A percentile compares a stretch with the other conserved stretches of the same genome.
Conservation (phyloP, 2,888 invertebrate species). For the Acleris laterana region DNA sequence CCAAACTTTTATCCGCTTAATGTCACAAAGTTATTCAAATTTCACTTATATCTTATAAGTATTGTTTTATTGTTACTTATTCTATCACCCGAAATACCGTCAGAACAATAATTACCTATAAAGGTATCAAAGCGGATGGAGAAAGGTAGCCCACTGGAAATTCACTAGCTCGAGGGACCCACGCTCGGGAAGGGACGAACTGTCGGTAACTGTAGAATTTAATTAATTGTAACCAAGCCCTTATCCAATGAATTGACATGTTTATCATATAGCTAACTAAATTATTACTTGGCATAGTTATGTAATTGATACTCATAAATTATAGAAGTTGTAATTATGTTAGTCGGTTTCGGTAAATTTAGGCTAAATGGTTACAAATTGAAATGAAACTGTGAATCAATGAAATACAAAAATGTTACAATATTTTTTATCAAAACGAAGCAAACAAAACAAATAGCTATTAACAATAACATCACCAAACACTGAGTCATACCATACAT, state of each 20-base stretch:
- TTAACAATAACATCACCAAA: too few relatives aligned
- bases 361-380: too few relatives aligned
- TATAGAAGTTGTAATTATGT: not conserved
- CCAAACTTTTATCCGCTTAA: too few relatives aligned
- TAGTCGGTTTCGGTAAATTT: not conserved
- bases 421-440: too few relatives aligned
- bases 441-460: too few relatives aligned
- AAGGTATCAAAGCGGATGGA: conserved; percentile 3
- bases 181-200: conserved; percentile 10
- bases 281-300: conserved; percentile 14
- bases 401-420: too few relatives aligned
- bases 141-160: conserved; percentile 11
- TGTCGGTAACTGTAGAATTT: conserved; percentile 25
- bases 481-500: too few relatives aligned
- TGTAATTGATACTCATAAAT: conserved; percentile 13
- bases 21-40: too few relatives aligned
- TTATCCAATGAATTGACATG: conserved; percentile 35
- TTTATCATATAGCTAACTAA: conserved; percentile 29
- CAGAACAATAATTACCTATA: not conserved
- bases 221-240: conserved; percentile 32
- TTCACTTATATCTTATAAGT: not conserved
- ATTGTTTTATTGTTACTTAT: too few relatives aligned
- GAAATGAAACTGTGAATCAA: too few relatives aligned
- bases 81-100: too few relatives aligned
- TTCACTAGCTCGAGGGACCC: conserved; percentile 4